Conservation (phyloP, 2,797 vertebrate species). For the Leuciscus waleckii region DNA sequence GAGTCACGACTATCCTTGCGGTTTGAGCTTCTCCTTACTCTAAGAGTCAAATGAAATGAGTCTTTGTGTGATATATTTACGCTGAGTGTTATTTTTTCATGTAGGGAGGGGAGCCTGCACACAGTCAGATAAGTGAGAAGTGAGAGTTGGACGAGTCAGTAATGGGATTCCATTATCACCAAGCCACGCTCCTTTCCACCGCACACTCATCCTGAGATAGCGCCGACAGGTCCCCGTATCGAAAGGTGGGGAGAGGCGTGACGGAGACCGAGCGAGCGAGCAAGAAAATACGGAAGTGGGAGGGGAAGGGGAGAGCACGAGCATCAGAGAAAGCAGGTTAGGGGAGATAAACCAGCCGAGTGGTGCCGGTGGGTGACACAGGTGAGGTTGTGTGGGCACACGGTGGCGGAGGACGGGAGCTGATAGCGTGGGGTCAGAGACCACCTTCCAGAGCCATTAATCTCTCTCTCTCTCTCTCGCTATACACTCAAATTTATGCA, state of each 20-base stretch:
- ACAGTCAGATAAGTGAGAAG: conserved; percentile 73
- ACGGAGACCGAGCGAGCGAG: neutral
- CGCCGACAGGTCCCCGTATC: conserved; percentile 54
- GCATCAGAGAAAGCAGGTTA: conserved; percentile 38
- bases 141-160: conserved; percentile 64
- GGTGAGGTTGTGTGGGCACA: conserved; percentile 46
- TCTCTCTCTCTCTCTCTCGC: conserved; percentile 57
- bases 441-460: conserved; percentile 57
- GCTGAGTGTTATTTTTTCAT: conserved; percentile 29
- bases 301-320: conserved; percentile 13
- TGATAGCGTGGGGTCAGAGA: conserved; percentile 59
- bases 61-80: conserved; percentile 41
- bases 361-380: conserved; percentile 49
- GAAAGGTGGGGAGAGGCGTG: conserved; percentile 44
- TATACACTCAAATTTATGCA: neutral
- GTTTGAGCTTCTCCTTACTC: conserved; percentile 25
- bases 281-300: conserved; percentile 3
- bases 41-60: conserved; percentile 35
- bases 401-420: conserved; percentile 14
- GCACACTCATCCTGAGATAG: conserved; percentile 53
- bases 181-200: conserved; percentile 37
- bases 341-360: conserved; percentile 53
- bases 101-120: conserved; percentile 65
- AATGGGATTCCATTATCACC: conserved; percentile 78
- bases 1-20: conserved; percentile 7